Base-by-base conservation (phyloP, 1,140 invertebrate species). In the Phocides pigmalion region DNA sequence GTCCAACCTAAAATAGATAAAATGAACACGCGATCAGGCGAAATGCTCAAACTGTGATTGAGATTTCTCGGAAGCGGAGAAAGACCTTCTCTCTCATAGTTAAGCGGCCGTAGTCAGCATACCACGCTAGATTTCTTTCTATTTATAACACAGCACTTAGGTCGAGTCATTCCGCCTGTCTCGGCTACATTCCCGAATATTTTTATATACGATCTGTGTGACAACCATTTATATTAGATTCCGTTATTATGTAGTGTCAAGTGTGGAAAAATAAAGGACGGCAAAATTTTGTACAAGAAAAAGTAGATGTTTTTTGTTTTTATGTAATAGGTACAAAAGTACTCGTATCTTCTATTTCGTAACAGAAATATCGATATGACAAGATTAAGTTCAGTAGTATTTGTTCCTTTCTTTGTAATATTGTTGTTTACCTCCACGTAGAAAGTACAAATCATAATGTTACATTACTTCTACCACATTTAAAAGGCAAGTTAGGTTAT, bases 101-200 rank as follows among this genome's bases (percentile, higher is more conserved):
- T 59, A 59, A 59, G 25, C 14, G 53, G 19, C 41, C 64, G 75
- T 75, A 66, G 68, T 68, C 76, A 74, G 68, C 66, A 74, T 81
- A 72, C 73, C 73, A 72, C 67, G 62, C 46, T 71, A 61, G 66
- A 79, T 81, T 66, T 68, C 76, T 44, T 42, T 65, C 72, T 76
- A 78, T 78, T 78, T 74, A 69, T 78, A 80, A 66, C 20, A 46
- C 50, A 78, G 67, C 68, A 76, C 72, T 73, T 70, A 72, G 54
- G 68, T 68, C 69, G 70, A 46, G 65, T 68, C 68, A 70, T 66
- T 66, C 72, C 64, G 66, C 39, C 62, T 74, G 70, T 73, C 77
- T 67, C 62, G 64, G 58, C 62, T 66, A 69, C 74, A 76, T 72
- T 76, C 74, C 49, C 62, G 73, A 70, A 71, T 78, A 76, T 77